Evolutionary conservation across 1,140 invertebrate genomes (phyloP).

Genomic region (Papilio xuthus): DNA sequence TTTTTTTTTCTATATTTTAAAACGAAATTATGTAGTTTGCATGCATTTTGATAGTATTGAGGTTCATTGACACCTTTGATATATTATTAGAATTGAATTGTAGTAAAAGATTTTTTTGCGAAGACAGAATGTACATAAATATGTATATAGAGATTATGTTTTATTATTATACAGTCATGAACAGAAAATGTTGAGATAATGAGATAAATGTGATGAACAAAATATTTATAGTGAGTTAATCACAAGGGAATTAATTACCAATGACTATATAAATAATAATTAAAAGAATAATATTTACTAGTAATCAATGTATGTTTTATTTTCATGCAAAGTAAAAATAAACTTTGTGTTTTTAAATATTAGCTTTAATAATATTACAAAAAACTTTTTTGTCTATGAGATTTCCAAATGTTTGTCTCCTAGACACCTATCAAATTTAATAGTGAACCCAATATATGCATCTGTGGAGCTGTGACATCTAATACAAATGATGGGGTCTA

Average conservation of each 20-base stretch:
- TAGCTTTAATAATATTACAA: background rate
- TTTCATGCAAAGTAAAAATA: background rate
- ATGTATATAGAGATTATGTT: background rate
- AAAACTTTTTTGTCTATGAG: background rate
- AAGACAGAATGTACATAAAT: background rate
- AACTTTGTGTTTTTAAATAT: background rate
- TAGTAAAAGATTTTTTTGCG: background rate
- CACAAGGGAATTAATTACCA: background rate
- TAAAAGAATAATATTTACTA: slow-evolving; percentile 2
- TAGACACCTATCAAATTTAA: no score
- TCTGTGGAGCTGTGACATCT: background rate
- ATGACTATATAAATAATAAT: background rate
- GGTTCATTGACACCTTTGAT: background rate
- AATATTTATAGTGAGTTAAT: background rate
- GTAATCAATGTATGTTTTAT: background rate
- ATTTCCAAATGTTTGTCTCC: background rate
- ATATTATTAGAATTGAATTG: background rate
- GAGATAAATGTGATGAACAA: background rate
- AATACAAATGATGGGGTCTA: background rate
- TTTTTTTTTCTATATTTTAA: no score
- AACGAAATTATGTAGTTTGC: no score
- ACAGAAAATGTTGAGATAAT: background rate
- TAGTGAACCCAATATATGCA: background rate
- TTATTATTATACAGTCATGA: background rate
- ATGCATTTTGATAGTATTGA: background rate